Evolutionary conservation across 2,113 vertebrate genomes (phyloP).

Genomic region (Amazona guildingii): DNA sequence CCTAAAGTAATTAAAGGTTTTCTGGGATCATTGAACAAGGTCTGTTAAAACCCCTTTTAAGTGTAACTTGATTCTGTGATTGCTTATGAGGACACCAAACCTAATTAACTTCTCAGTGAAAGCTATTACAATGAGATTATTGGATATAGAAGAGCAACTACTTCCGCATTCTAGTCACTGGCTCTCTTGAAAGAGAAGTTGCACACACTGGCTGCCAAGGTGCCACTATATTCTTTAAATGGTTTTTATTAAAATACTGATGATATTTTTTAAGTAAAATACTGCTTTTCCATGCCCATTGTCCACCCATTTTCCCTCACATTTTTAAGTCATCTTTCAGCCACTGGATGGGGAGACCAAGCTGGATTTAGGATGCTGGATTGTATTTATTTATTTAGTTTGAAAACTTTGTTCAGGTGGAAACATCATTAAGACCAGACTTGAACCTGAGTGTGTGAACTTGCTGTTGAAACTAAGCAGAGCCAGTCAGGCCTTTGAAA

Average conservation of each 20-base stretch:
- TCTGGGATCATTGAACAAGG: not conserved
- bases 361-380: not conserved
- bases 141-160: not conserved
- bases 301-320: not conserved
- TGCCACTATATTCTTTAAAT: not conserved
- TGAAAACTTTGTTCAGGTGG: not conserved
- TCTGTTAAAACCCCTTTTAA: not conserved
- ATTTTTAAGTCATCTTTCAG: not conserved
- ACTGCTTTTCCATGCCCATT: not conserved
- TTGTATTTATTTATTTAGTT: not conserved
- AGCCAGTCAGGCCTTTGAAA: not conserved
- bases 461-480: not conserved
- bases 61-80: not conserved
- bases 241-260: not conserved
- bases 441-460: not conserved
- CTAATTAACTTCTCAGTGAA: not conserved
- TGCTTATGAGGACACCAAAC: fast-evolving
- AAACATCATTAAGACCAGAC: not conserved
- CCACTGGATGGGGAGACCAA: not conserved
- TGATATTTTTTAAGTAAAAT: not conserved
- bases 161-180: not conserved
- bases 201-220: not conserved
- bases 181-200: not conserved
- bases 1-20: not conserved
- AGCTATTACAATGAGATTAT: not conserved